These are phyloP conservation scores for Neocrepidodera transversa DNA, from an alignment of 2,888 invertebrate species.

Conservation along the genomic window DNA sequence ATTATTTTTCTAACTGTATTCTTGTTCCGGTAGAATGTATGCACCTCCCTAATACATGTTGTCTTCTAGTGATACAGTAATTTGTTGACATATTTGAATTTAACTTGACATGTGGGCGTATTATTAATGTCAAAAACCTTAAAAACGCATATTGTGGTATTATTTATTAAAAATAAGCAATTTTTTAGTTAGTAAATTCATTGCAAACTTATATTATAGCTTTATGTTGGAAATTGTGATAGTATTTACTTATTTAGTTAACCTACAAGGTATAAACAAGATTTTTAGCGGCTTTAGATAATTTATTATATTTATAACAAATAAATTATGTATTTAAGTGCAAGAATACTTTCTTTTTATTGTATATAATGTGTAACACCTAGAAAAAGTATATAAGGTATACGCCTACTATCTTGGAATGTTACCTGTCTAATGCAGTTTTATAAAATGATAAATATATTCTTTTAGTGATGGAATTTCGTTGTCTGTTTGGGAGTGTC, in stretches of 20 bases:
- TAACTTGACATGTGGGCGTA: conserved; percentile 59
- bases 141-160: conserved; percentile 33
- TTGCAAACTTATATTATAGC: not conserved
- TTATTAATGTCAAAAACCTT: conserved; percentile 53
- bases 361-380: conserved; percentile 4
- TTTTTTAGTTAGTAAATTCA: not conserved
- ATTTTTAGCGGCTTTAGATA: conserved; percentile 15
- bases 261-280: conserved; percentile 5
- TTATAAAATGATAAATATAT: conserved; percentile 3
- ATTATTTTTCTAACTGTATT: conserved; percentile 15
- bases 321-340: not conserved
- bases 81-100: conserved; percentile 52
- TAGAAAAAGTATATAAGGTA: not conserved
- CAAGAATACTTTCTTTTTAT: too few relatives aligned
- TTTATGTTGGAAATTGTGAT: not conserved
- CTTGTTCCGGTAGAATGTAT: not conserved
- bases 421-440: not conserved
- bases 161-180: conserved; percentile 6
- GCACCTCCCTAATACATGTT: conserved; percentile 37
- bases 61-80: conserved; percentile 44
- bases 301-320: conserved; percentile 5
- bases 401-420: conserved; percentile 10
- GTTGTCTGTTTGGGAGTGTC: conserved; percentile 26
- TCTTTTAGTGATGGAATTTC: conserved; percentile 14
- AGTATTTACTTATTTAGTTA: not conserved